Base-by-base conservation (phyloP, 2,797 vertebrate genomes). In the Phrynocephalus guinanensis region DNA sequence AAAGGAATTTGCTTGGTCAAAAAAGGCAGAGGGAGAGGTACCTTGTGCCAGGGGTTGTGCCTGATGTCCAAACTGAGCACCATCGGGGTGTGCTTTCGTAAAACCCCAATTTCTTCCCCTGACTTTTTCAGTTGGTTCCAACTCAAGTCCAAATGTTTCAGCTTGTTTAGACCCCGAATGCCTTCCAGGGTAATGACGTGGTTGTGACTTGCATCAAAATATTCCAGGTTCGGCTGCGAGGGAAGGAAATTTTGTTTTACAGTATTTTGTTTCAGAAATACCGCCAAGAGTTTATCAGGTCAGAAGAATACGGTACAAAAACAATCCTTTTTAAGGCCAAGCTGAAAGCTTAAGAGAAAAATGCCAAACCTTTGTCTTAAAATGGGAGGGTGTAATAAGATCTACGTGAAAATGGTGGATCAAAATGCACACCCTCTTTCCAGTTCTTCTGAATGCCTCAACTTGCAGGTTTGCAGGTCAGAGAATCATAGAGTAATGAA, bases 191-290 rank as follows among this genome's bases (percentile, higher is more conserved):
- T 96, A 83, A 94, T 94, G 48, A 98, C 89, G 8, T 85, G 93
- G 89, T 98, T 99, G 89, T 96, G 97, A 93, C 97, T 98, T 63
- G 95, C 97, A 80, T 98, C 95, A 95, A 98, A 95, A 95, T 96
- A 97, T 95, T 98, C 96, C 86, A 97, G 94, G 90, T 95, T 97
- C 38, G 96, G 95, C 98, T 99, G 95, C 52, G 89, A 92, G 18
- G 60, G 16, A 18, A 63, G 13, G 60, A 20, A 3, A 18, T 63
- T 63, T 63, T 63, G 56, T 60, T 60, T 60, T 60, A 60, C 6
- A 87, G 72, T 0, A 5, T 26, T 33, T 63, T 13, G 60, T 80
- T 81, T 44, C 16, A 84, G 86, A 75, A 33, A 48, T 13, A 48
- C 5, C 4, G 38, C 75, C 24, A 26, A 76, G 22, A 44, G 8